Conservation (phyloP, 1,140 invertebrate species). For the Aphelenchoides avenae region DNA sequence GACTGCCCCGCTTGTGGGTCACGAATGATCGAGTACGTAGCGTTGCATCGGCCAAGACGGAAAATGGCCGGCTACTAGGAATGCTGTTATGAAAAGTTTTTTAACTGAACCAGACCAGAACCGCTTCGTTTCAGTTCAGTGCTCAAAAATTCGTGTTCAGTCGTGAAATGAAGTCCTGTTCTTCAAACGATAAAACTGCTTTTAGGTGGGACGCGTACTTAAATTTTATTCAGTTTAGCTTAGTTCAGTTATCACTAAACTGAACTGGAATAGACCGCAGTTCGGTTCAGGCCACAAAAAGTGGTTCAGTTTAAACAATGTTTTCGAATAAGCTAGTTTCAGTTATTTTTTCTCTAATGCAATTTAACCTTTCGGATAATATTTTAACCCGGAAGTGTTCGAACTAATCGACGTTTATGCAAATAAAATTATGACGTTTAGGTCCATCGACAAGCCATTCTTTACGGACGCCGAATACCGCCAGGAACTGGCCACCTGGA, state of each 20-base stretch:
- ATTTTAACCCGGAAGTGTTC: conserved; percentile 14
- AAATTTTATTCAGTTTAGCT: conserved; percentile 61
- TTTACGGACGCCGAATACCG: conserved; percentile 77
- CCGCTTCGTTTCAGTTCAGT: no score
- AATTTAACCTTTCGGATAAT: conserved; percentile 4
- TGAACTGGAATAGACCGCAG: background rate
- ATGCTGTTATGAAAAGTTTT: no score
- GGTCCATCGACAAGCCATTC: conserved; percentile 76
- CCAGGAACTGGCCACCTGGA: conserved; percentile 74
- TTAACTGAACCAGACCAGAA: no score
- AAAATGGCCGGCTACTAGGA: no score
- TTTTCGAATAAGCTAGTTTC: conserved; percentile 62
- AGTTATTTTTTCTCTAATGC: conserved; percentile 26
- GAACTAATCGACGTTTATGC: conserved; percentile 48
- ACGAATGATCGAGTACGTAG: background rate
- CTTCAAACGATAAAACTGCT: conserved; percentile 8
- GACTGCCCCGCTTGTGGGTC: background rate
- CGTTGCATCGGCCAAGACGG: conserved; percentile 13
- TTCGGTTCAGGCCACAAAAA: background rate
- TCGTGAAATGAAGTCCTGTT: conserved; percentile 11
- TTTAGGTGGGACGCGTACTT: conserved; percentile 20
- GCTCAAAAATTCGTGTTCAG: no score
- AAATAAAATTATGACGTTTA: no score
- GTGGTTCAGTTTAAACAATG: conserved; percentile 11
- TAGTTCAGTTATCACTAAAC: background rate